phyloP scores from a whole-genome alignment of 1,140 invertebrate species.

The Solen grandis region DNA sequence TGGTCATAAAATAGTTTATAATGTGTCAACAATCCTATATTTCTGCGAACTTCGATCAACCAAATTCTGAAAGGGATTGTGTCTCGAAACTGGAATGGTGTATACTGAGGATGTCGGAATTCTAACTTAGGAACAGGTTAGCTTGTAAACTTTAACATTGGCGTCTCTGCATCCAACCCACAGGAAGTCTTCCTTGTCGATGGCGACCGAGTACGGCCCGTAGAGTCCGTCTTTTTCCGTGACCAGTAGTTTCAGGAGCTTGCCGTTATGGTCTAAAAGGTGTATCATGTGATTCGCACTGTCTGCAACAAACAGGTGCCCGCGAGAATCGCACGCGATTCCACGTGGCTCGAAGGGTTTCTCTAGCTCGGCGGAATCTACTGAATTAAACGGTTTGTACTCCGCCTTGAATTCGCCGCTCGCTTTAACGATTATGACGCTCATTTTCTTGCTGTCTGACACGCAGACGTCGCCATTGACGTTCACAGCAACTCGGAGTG shows the following conservation, averaged over 20 bases:
- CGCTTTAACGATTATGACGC: constrained; percentile 37
- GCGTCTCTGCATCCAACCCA: constrained; percentile 49
- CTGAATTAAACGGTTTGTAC: constrained; percentile 11
- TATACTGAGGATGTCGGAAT: too few relatives aligned
- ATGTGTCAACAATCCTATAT: too few relatives aligned
- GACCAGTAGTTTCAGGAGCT: constrained; percentile 21
- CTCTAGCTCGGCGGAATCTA: constrained; percentile 2
- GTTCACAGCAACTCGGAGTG: constrained; percentile 39
- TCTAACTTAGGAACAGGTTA: constrained; percentile 49
- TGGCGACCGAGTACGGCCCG: constrained; percentile 46
- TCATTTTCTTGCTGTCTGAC: constrained; percentile 39
- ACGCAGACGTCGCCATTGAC: constrained; percentile 52
- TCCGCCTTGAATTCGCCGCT: constrained; percentile 33
- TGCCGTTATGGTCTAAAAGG: constrained; percentile 41
- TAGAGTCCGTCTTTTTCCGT: constrained; percentile 44
- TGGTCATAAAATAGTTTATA: too few relatives aligned
- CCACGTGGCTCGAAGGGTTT: constrained; percentile 43
- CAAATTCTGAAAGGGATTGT: too few relatives aligned
- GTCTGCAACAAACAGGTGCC: constrained; percentile 50
- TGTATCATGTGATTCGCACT: constrained; percentile 37
- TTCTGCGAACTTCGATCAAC: too few relatives aligned
- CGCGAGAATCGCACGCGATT: constrained; percentile 43
- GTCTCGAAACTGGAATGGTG: too few relatives aligned
- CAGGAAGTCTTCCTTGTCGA: constrained; percentile 43
- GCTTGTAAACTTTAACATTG: constrained; percentile 44